Percentiles rank a stretch among this genome's conserved stretches.
Evolutionary conservation across 2,113 vertebrate genomes (phyloP).

Genomic region (Psilopsiagon aymara): DNA sequence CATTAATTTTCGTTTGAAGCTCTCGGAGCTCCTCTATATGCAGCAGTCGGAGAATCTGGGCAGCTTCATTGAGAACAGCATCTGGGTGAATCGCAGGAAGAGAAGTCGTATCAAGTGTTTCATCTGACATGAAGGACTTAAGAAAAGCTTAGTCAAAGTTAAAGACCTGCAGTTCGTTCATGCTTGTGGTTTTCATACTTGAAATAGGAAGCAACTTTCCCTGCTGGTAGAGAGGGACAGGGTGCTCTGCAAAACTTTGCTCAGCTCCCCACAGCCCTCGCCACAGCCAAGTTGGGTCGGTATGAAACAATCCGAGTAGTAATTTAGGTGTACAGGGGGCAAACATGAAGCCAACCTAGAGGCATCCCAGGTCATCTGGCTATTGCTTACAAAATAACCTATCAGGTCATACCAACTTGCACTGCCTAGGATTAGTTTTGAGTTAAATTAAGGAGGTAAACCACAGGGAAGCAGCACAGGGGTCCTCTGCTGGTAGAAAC

Average conservation of each 20-base stretch:
- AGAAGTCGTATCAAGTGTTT: fast-evolving
- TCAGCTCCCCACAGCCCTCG: not conserved
- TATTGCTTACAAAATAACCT: not conserved
- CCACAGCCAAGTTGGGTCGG: not conserved
- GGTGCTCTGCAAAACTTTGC: not conserved
- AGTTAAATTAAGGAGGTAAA: not conserved
- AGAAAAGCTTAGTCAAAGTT: not conserved
- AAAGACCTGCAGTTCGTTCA: fast-evolving
- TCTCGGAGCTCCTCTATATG: slow-evolving; percentile 97
- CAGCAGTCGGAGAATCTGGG: slow-evolving; percentile 91
- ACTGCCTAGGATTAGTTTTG: not conserved
- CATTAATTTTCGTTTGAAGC: slow-evolving; percentile 96
- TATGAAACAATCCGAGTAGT: fast-evolving
- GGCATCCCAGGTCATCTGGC: not conserved
- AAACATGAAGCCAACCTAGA: fast-evolving
- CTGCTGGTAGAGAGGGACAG: not conserved
- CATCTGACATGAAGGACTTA: not conserved
- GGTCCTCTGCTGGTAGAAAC: slow-evolving; percentile 33
- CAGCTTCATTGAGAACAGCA: slow-evolving; percentile 94
- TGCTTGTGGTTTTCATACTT: not conserved
- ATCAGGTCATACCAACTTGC: fast-evolving
- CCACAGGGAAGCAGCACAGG: not conserved
- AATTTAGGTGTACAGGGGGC: not conserved
- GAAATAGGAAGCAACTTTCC: not conserved
- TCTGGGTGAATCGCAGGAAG: slow-evolving; percentile 74